phyloP scores from a whole-genome alignment of 1,140 invertebrate species.

The Hyles vespertilio region DNA sequence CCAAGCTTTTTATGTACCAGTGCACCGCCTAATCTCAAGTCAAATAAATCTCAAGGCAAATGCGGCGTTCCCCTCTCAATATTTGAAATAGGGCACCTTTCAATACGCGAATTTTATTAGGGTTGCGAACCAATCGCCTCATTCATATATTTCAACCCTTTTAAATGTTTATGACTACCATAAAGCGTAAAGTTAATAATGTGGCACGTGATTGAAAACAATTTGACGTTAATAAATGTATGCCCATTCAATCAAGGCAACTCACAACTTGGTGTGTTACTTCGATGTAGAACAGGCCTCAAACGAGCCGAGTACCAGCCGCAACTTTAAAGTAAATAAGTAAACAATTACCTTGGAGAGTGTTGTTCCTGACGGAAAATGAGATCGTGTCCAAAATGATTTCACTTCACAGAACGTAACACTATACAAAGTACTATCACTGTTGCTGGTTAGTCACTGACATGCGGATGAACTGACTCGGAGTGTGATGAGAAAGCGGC shows the following conservation, averaged over 20 bases:
- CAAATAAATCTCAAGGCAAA: conserved; percentile 39
- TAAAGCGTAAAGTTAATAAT: conserved; percentile 27
- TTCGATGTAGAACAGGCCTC: no score
- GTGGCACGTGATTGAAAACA: conserved; percentile 17
- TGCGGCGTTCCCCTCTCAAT: conserved; percentile 44
- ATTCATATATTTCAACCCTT: conserved; percentile 32
- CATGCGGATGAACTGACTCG: no score
- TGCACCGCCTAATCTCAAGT: conserved; percentile 27
- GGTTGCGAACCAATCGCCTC: conserved; percentile 59
- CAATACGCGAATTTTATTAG: conserved; percentile 62
- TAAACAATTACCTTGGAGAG: no score
- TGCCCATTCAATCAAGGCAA: background rate
- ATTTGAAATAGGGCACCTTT: conserved; percentile 51
- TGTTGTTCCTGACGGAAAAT: no score
- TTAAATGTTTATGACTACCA: conserved; percentile 32
- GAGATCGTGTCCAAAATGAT: no score
- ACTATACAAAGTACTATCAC: no score
- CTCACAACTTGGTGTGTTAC: background rate
- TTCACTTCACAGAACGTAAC: no score
- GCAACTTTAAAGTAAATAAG: no score
- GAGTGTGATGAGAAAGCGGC: no score
- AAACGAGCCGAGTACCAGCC: no score
- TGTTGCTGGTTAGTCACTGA: no score
- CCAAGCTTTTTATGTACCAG: no score
- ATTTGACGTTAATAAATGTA: background rate